Percentiles rank a stretch among this genome's conserved stretches.
phyloP scores from a whole-genome alignment of 2,113 vertebrate genomes.

The Thalassarche chlororhynchos region DNA sequence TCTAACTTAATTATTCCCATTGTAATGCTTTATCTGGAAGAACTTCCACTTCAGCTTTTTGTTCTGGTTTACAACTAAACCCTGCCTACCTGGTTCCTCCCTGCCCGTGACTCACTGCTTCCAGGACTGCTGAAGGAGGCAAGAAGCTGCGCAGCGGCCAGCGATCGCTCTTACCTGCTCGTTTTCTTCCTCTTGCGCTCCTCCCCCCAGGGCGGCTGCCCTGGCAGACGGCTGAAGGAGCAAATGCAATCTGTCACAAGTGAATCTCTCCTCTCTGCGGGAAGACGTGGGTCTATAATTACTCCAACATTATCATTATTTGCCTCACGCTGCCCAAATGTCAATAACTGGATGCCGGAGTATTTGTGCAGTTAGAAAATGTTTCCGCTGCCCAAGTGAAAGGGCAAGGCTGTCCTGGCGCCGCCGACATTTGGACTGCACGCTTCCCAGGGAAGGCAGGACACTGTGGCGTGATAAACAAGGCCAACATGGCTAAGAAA shows the following conservation, averaged over 20 bases:
- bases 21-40: not conserved
- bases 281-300: not conserved
- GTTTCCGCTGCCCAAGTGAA: not conserved
- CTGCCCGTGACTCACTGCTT: not conserved
- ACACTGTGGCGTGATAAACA: fast-evolving
- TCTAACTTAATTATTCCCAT: not conserved
- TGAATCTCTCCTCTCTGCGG: not conserved
- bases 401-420: not conserved
- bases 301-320: not conserved
- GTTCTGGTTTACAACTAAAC: not conserved
- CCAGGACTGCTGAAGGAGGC: fast-evolving
- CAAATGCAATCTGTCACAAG: not conserved
- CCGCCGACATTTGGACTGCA: fast-evolving
- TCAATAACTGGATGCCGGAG: not conserved
- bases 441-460: fast-evolving
- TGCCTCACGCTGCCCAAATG: fast-evolving
- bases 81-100: not conserved
- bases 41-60: not conserved
- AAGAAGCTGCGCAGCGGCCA: not conserved
- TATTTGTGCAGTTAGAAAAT: not conserved
- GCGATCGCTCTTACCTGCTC: not conserved
- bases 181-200: not conserved
- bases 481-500: fast-evolving
- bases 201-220: not conserved
- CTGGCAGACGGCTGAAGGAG: not conserved